A percentile compares a stretch with the other conserved stretches of the same genome.
phyloP scores from a whole-genome alignment of 2,113 vertebrate genomes.

The Melanostigma gelatinosum region DNA sequence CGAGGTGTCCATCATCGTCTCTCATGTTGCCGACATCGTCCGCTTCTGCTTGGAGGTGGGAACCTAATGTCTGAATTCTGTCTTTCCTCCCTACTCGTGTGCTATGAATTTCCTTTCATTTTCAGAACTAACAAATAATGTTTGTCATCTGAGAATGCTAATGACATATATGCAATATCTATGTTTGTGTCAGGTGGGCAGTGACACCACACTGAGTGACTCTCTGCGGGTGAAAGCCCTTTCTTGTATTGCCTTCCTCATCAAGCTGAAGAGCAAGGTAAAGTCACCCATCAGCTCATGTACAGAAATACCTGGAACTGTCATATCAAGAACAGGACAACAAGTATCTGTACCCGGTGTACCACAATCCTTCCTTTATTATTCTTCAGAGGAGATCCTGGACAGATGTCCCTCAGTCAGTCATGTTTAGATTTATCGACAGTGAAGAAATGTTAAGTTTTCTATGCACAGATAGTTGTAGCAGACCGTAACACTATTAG shows the following conservation, averaged over 20 bases:
- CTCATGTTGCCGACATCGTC: constrained; percentile 85
- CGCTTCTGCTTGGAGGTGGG: constrained; percentile 87
- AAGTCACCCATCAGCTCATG: background rate
- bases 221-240: constrained; percentile 87
- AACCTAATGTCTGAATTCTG: background rate
- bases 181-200: constrained; percentile 81
- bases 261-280: constrained; percentile 89
- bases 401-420: background rate
- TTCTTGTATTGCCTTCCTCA: constrained; percentile 86
- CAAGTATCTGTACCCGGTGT: background rate
- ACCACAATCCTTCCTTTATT: background rate
- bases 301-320: background rate
- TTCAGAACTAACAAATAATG: background rate
- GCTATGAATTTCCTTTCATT: background rate
- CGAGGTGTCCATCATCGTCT: constrained; percentile 86
- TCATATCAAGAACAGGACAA: background rate
- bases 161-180: background rate
- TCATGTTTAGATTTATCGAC: background rate
- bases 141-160: background rate
- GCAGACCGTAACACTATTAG: too few species aligned
- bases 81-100: background rate
- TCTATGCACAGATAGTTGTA: background rate
- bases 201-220: constrained; percentile 79
- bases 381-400: background rate
- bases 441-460: background rate